These are phyloP conservation scores for Rhinogobio ventralis DNA, from an alignment of 2,797 vertebrate species.

Conservation along the genomic window DNA sequence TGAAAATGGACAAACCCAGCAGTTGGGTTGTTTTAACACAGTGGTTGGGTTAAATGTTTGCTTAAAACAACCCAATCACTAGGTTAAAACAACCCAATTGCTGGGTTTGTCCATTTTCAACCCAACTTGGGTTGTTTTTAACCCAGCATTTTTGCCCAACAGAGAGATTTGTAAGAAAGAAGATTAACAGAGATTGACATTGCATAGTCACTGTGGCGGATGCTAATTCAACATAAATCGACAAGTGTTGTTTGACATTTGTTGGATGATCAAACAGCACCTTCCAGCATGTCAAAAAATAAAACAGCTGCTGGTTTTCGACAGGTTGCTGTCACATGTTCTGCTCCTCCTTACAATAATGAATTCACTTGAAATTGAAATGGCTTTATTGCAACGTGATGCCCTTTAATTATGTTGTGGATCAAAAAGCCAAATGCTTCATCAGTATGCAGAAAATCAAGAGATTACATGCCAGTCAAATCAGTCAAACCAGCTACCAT, in stretches of 20 bases:
- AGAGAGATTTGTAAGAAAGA: neutral
- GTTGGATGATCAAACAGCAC: constrained; percentile 6
- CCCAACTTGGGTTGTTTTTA: too few relatives aligned
- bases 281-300: neutral
- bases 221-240: neutral
- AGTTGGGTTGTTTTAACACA: too few relatives aligned
- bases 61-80: too few relatives aligned
- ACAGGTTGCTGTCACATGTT: constrained; percentile 18
- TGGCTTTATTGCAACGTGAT: constrained; percentile 17
- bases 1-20: too few relatives aligned
- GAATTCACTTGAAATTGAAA: neutral
- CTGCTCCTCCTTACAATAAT: constrained; percentile 5
- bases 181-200: neutral
- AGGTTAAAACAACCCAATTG: too few relatives aligned
- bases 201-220: neutral
- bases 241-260: constrained; percentile 16
- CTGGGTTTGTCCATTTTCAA: too few relatives aligned
- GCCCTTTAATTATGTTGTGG: constrained; percentile 63
- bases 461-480: constrained; percentile 6
- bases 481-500: neutral
- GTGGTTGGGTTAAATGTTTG: too few relatives aligned
- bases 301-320: neutral
- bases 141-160: too few relatives aligned
- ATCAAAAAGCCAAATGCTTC: constrained; percentile 69
- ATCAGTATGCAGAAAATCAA: constrained; percentile 59